Conservation (phyloP, 1,140 invertebrate species). For the Plutomurus gul region DNA sequence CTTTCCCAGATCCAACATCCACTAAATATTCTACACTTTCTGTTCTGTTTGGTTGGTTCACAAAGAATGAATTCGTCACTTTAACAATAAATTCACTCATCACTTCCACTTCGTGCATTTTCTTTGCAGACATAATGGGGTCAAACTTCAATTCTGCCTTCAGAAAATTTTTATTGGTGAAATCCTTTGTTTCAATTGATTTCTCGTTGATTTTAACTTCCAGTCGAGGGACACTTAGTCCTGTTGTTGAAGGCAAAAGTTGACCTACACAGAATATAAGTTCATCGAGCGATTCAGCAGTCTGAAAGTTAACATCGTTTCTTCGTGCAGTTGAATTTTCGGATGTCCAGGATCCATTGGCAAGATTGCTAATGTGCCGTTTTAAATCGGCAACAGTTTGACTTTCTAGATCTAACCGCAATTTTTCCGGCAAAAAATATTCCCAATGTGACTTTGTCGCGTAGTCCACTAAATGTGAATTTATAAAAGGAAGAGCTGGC, state of each 20-base stretch:
- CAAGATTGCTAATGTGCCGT: slow-evolving; percentile 61
- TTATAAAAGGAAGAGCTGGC: slow-evolving; percentile 66
- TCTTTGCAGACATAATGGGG: slow-evolving; percentile 78
- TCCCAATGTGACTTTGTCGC: slow-evolving; percentile 73
- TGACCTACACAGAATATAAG: slow-evolving; percentile 51
- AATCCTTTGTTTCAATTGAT: slow-evolving; percentile 6
- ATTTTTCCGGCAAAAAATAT: slow-evolving; percentile 54
- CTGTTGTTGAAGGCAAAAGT: slow-evolving; percentile 57
- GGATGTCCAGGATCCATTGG: slow-evolving; percentile 57
- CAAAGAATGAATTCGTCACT: slow-evolving; percentile 53
- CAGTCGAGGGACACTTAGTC: slow-evolving; percentile 31
- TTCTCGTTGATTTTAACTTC: slow-evolving; percentile 53
- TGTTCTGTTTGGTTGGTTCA: neutral
- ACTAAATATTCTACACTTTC: slow-evolving; percentile 61
- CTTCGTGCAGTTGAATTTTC: slow-evolving; percentile 44
- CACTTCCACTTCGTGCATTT: slow-evolving; percentile 76
- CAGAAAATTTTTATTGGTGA: neutral
- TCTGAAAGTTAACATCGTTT: slow-evolving; percentile 50
- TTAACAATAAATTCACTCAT: slow-evolving; percentile 63
- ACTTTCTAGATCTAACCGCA: slow-evolving; percentile 36
- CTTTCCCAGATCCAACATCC: slow-evolving; percentile 85
- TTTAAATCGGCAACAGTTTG: slow-evolving; percentile 62
- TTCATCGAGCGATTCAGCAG: slow-evolving; percentile 48
- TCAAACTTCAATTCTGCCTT: slow-evolving; percentile 19
- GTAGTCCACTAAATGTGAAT: slow-evolving; percentile 81